Evolutionary conservation across 1,140 invertebrate genomes (phyloP).

Genomic region (Camponotus vicinus): DNA sequence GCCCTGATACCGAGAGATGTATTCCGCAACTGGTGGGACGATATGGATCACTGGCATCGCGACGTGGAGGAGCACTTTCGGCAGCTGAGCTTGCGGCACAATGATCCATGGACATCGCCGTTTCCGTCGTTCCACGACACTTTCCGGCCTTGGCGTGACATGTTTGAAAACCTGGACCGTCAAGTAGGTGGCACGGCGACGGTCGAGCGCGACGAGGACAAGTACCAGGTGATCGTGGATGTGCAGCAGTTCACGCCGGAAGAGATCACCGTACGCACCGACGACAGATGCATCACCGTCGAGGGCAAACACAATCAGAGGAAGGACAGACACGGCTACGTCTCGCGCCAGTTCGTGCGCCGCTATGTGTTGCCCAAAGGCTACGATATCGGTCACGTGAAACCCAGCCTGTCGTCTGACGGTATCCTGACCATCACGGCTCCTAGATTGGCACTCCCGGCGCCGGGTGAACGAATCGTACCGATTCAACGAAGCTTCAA

Average conservation of each 20-base stretch:
- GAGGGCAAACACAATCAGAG: conserved; percentile 93
- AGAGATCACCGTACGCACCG: conserved; percentile 76
- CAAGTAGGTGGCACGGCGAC: conserved; percentile 37
- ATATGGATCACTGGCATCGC: conserved; percentile 66
- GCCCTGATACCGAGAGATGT: conserved; percentile 54
- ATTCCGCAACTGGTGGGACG: conserved; percentile 61
- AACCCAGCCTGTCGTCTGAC: conserved; percentile 85
- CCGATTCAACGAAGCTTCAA: conserved; percentile 43
- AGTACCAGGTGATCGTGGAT: conserved; percentile 61
- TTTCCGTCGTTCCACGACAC: conserved; percentile 22
- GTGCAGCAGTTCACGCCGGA: conserved; percentile 68
- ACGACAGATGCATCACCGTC: conserved; percentile 90
- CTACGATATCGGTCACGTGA: conserved; percentile 85
- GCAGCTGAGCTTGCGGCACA: neutral
- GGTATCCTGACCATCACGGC: conserved; percentile 86
- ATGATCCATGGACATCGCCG: neutral
- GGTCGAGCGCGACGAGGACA: conserved; percentile 35
- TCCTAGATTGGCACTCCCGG: conserved; percentile 70
- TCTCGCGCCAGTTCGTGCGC: conserved; percentile 91
- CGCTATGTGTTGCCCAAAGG: conserved; percentile 90
- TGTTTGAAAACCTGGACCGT: conserved; percentile 16
- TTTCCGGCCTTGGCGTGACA: conserved; percentile 31
- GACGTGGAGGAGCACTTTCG: conserved; percentile 67
- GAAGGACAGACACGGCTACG: conserved; percentile 91
- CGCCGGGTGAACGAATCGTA: conserved; percentile 64